Conservation (phyloP, 1,140 invertebrate species). For the Neodiprion fabricii region DNA sequence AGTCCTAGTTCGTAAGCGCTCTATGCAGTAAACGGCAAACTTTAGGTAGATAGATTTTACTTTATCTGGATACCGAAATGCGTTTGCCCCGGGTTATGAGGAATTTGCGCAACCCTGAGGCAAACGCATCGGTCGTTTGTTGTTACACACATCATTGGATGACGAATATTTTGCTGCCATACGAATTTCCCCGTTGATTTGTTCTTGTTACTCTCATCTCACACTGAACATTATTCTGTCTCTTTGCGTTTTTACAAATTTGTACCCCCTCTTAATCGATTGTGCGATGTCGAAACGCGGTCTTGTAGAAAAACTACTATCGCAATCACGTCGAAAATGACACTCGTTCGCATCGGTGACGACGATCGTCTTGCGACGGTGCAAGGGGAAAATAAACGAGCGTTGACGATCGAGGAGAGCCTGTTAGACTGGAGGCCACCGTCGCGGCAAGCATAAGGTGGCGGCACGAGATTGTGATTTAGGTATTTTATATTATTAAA, state of each 20-base stretch:
- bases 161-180: too few species aligned
- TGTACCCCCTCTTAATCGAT: too few species aligned
- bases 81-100: slow-evolving; percentile 11
- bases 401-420: neutral
- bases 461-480: slow-evolving; percentile 51
- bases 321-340: neutral
- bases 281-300: neutral
- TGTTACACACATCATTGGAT: too few species aligned
- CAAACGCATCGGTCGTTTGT: too few species aligned
- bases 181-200: too few species aligned
- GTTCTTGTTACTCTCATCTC: too few species aligned
- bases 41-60: slow-evolving; percentile 50
- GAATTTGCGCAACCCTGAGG: neutral
- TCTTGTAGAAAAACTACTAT: neutral
- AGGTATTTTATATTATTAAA: slow-evolving; percentile 53
- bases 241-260: too few species aligned
- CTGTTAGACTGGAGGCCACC: slow-evolving; percentile 9
- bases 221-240: too few species aligned
- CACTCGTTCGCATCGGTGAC: neutral
- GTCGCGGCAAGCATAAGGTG: slow-evolving; percentile 33
- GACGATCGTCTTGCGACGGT: neutral
- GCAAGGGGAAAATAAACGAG: neutral
- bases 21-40: neutral
- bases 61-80: slow-evolving; percentile 24
- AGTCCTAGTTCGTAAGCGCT: too few species aligned